Conservation (phyloP, 1,140 invertebrate genomes). For the Mactra quadrangularis region DNA sequence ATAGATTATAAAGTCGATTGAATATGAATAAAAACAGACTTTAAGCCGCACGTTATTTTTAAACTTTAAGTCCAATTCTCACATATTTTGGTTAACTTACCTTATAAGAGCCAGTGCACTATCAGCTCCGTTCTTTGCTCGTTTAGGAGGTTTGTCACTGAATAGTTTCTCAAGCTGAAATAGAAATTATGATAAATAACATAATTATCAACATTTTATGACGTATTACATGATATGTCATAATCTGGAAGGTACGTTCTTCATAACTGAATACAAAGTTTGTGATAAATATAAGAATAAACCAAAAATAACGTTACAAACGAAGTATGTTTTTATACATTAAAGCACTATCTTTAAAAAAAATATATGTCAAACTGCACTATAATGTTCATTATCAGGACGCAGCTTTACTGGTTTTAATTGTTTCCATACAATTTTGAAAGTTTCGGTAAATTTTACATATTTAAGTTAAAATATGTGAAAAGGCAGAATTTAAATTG, state of each 20-base stretch:
- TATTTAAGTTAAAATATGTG: too few species aligned
- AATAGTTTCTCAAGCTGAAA: conserved; percentile 74
- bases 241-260: neutral
- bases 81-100: too few species aligned
- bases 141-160: conserved; percentile 73
- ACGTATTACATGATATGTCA: neutral
- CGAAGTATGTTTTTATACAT: too few species aligned
- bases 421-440: too few species aligned
- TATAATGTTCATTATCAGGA: too few species aligned
- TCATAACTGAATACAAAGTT: neutral
- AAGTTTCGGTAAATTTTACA: too few species aligned
- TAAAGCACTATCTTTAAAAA: too few species aligned
- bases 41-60: conserved; percentile 68
- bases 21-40: too few species aligned
- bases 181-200: neutral
- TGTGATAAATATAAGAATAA: neutral
- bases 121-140: conserved; percentile 76
- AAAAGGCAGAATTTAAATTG: too few species aligned
- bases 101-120: conserved; percentile 76
- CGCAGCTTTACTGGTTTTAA: too few species aligned
- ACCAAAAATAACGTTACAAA: neutral
- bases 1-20: conserved; percentile 36
- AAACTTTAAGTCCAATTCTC: too few species aligned
- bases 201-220: conserved; percentile 5
- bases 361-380: too few species aligned